Conservation (phyloP, 1,140 invertebrate genomes). For the Platyura marginata region DNA sequence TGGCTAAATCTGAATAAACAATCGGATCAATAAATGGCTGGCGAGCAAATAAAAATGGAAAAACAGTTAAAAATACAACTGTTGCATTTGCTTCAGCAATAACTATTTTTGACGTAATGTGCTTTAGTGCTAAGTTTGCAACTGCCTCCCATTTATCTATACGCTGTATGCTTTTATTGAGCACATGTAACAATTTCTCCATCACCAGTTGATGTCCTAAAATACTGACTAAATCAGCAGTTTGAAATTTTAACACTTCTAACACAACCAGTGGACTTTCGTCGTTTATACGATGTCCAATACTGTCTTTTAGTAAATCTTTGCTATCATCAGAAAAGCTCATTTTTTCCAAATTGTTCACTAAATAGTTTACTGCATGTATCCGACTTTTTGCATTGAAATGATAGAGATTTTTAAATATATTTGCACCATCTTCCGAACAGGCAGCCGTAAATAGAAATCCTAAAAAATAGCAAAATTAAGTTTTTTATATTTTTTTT, state of each 20-base stretch:
- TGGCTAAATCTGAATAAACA: background rate
- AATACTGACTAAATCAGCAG: conserved; percentile 22
- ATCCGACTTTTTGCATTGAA: conserved; percentile 35
- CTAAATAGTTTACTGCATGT: conserved; percentile 36
- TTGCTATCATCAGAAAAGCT: conserved; percentile 22
- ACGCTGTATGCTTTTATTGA: conserved; percentile 12
- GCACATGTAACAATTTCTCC: conserved; percentile 13
- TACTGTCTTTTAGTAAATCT: conserved; percentile 32
- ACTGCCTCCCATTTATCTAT: conserved; percentile 21
- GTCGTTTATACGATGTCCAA: conserved; percentile 36
- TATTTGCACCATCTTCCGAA: conserved; percentile 28
- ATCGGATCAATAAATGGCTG: background rate
- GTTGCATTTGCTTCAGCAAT: conserved; percentile 24
- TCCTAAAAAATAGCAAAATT: conserved; percentile 11
- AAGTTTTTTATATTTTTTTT: background rate
- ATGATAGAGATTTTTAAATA: conserved; percentile 49
- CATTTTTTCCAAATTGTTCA: conserved; percentile 26
- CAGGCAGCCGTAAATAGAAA: conserved; percentile 31
- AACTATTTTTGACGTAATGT: conserved; percentile 18
- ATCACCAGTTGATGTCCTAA: conserved; percentile 17
- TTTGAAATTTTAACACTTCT: conserved; percentile 27
- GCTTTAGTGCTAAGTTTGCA: conserved; percentile 21
- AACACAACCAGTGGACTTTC: conserved; percentile 31
- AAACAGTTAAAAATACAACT: conserved; percentile 11
- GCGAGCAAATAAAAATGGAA: conserved; percentile 5